Base-by-base conservation (phyloP, 2,888 invertebrate genomes). In the Rhogogaster chlorosoma region DNA sequence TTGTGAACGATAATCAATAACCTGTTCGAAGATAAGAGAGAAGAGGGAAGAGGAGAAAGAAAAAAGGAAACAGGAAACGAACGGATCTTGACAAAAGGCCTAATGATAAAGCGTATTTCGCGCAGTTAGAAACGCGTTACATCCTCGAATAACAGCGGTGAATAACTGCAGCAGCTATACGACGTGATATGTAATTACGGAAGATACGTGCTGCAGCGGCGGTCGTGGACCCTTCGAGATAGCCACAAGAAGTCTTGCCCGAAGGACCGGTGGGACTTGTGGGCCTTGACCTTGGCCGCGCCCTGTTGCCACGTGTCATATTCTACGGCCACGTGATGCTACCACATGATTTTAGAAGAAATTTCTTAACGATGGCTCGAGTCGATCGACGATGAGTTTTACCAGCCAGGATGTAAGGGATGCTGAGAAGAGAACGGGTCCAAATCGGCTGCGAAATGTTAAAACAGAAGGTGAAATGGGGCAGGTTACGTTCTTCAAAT, bases 291-390 rank as follows among this genome's bases (percentile, higher is more conserved):
- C 73, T 75, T 73, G 73, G 84, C 84, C 84, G 84, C 84, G 84
- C 84, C 84, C 84, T 84, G 73, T 73, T 84, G 84, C 84, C 84
- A 84, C 84, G 84, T 84, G 84, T 84, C 84, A 75, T 64, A 42
- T 22, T 67, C 61, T n/a, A n/a, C 61, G 36, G 61, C 36, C 61
- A 80, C 61, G 22, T 53, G 45, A 75, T 26, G n/a, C 71, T 38
- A 29, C 26, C 49, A 29, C 4, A 15, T 75, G 45, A 75, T 75
- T 75, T 45, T 26, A 12, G 49, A 29, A 1, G 12, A 10, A 15
- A 75, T 75, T 32, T 32, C 0, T 36, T 29, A n/a, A 32, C n/a
- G 53, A 61, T 22, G 9, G 3, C 26, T 61, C 4, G 12, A 61
- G 10, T 26, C 18, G 18, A 18, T 2, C 5, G 49, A 18, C 18